Evolutionary conservation across 2,797 vertebrate genomes (phyloP), one percentile per base, ranked within the genome.

Genomic region (Micropoecilia bifurca): DNA sequence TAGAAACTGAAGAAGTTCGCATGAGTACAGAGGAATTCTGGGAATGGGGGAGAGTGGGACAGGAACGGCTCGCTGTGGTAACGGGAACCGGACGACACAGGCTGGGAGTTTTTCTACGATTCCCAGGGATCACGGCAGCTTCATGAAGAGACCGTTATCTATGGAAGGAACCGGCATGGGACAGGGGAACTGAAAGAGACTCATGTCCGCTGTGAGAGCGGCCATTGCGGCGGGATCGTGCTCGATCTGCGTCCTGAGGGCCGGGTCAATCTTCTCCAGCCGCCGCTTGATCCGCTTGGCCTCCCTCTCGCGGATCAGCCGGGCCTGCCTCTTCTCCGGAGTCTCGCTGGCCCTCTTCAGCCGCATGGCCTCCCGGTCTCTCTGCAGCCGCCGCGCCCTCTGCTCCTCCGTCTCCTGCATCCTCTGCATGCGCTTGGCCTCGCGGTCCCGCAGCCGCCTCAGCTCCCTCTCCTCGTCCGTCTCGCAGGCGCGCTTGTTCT

Each of bases 201-300:
- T 99, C 97, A 99, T 99, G 92, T 99, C 98, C 0, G 99, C 97
- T 13, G 98, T 98, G 90, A 99, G 94, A 13, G 98, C 98, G 0
- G 98, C 98, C 97, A 99, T 97, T 33, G 98, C 98, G 0, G 98
- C 97, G 2, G 98, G 97, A 83, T 99, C 98, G 69, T 99, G 98
- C 90, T 98, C 98, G 50, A 99, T 99, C 93, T 99, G 98, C 7
- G 97, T 97, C 88, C 97, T 96, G 80, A 99, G 93, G 87, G 97
- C 97, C 45, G 99, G 98, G 95, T 99, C 98, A 90, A 99, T 99
- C 95, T 99, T 99, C 93, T 99, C 98, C 85, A 99, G 93, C 50
- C 98, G 95, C 3, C 98, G 94, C 84, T 99, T 99, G 77, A 99
- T 96, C 89, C 97, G 89, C 95, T 99, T 99, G 39, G 99, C 98